These are phyloP conservation scores for Osmerus mordax DNA, from an alignment of 2,113 vertebrate genomes.

Conservation along the genomic window DNA sequence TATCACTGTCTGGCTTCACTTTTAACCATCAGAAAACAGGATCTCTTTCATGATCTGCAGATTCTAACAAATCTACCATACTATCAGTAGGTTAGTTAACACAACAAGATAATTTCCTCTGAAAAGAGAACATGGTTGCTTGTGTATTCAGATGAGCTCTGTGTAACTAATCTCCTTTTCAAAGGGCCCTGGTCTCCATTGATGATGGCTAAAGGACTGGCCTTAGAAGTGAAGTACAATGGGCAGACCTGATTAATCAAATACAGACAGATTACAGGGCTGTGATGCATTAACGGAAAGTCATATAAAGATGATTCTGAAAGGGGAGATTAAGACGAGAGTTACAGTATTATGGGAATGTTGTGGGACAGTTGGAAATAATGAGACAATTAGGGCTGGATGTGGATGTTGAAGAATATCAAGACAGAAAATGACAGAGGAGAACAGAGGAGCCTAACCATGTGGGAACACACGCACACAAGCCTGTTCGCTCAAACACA, in stretches of 20 bases:
- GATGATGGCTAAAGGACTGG: slow-evolving; percentile 62
- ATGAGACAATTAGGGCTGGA: too few relatives aligned
- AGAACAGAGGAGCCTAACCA: too few relatives aligned
- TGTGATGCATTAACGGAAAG: slow-evolving; percentile 71
- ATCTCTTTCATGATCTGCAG: too few relatives aligned
- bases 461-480: too few relatives aligned
- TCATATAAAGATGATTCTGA: slow-evolving; percentile 70
- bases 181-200: slow-evolving; percentile 62
- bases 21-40: background rate
- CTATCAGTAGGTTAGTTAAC: background rate
- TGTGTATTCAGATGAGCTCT: slow-evolving; percentile 54
- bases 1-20: slow-evolving; percentile 23
- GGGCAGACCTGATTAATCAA: slow-evolving; percentile 70
- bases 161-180: slow-evolving; percentile 66
- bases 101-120: slow-evolving; percentile 46
- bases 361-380: too few relatives aligned
- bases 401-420: too few relatives aligned
- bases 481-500: too few relatives aligned
- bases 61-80: background rate
- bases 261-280: slow-evolving; percentile 70
- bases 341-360: background rate
- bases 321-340: background rate
- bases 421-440: too few relatives aligned
- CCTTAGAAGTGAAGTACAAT: slow-evolving; percentile 72
- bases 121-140: slow-evolving; percentile 45